Evolutionary conservation across 2,888 invertebrate species (phyloP).

Genomic region (Stegophylla sp.): DNA sequence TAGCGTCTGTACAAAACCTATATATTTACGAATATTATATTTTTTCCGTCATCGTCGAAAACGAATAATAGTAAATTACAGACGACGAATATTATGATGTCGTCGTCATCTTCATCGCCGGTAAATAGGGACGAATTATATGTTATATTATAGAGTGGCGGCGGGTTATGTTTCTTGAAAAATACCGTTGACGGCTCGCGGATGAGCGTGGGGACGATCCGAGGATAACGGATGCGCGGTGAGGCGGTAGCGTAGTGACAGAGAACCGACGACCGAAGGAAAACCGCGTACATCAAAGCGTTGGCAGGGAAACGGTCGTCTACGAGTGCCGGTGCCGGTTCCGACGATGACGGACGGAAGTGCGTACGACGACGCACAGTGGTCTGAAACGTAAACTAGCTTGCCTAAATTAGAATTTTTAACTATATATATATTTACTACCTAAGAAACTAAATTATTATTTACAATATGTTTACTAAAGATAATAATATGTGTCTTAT

Average conservation of each 20-base stretch:
- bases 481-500: too few species aligned
- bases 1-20: not conserved
- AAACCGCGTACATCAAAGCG: constrained; percentile 13
- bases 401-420: too few species aligned
- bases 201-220: too few species aligned
- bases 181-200: not conserved
- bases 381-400: too few species aligned
- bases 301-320: not conserved
- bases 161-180: not conserved
- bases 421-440: too few species aligned
- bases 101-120: not conserved
- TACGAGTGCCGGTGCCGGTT: constrained; percentile 12
- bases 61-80: not conserved
- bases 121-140: not conserved
- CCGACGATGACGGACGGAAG: constrained; percentile 29
- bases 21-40: not conserved
- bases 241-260: too few species aligned
- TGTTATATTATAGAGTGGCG: not conserved
- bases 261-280: too few species aligned
- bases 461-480: too few species aligned
- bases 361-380: not conserved
- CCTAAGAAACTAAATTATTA: too few species aligned
- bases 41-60: not conserved
- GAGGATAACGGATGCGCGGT: too few species aligned
- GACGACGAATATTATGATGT: not conserved